Base-by-base conservation (phyloP, 2,888 invertebrate species). In the Sminthurides aquaticus region DNA sequence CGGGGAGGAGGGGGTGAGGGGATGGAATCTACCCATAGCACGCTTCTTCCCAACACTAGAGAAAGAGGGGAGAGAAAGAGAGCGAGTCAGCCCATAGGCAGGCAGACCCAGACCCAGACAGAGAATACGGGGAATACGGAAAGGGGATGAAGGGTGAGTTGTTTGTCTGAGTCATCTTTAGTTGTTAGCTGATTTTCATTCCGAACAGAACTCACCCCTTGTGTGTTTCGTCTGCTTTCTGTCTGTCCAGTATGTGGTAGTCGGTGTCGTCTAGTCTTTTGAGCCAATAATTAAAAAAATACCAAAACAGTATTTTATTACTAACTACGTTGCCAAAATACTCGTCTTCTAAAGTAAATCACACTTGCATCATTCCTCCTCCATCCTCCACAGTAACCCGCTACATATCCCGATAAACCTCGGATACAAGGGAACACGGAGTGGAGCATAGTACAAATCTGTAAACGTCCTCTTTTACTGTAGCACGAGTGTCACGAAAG, bases 171-270 rank as follows among this genome's bases (percentile, higher is more conserved):
- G 25, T 62, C 62, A 62, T 56, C 55, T 55, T 34, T 55, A 62
- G 55, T 55, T 60, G 60, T 60, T 60, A 52, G 11, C 52, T 60
- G 60, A 60, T 52, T 52, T n/a, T n/a, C n/a, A n/a, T n/a, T 60
- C 54, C 52, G 52, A 34, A 34, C 5, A 52, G 52, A 52, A 52
- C 52, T 20, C 22, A 15, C 52, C 52, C 22, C 52, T 8, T 52
- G 52, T 52, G 43, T 52, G 52, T 52, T 22, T 52, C 52, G 52
- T 52, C 52, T 5, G 5, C 52, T 52, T 52, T 20, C 52, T 52
- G 52, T 52, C 11, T 52, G 52, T 52, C 52, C 22, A 34, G 43
- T 34, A 34, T 34, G 43, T 34, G 43, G 43, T 34, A 34, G 43
- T 34, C 43, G 43, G 43, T 34, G 43, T 34, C 43, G 43, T 34